Evolutionary conservation across 2,888 invertebrate genomes (phyloP).

Genomic region (Stenoptilia bipunctidactyla): DNA sequence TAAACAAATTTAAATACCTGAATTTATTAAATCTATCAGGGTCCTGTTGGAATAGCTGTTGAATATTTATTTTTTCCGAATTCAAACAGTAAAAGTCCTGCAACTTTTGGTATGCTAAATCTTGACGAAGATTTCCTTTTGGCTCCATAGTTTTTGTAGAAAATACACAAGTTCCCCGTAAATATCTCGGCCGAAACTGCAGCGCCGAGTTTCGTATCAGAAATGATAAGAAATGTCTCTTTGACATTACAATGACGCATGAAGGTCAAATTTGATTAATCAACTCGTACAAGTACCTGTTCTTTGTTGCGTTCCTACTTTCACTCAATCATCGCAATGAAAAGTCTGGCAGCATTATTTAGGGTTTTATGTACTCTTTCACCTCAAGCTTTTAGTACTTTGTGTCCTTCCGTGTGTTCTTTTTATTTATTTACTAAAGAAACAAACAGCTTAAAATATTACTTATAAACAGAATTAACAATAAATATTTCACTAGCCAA

Average conservation of each 20-base stretch:
- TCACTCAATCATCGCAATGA: too few species aligned
- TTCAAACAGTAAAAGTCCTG: conserved; percentile 80
- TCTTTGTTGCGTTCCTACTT: too few species aligned
- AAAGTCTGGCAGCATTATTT: too few species aligned
- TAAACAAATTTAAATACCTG: conserved; percentile 74
- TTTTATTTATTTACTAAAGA: too few species aligned
- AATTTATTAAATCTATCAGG: conserved; percentile 87
- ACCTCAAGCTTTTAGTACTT: too few species aligned
- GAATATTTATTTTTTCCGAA: conserved; percentile 83
- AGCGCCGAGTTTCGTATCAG: too few species aligned
- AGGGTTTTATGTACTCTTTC: too few species aligned
- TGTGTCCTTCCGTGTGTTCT: too few species aligned
- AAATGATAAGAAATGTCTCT: conserved; percentile 50
- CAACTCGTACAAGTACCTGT: too few species aligned
- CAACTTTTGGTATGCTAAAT: conserved; percentile 81
- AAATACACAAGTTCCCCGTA: conserved; percentile 24
- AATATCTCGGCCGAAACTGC: conserved; percentile 26
- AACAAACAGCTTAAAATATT: too few species aligned
- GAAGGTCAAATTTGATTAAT: conserved; percentile 43
- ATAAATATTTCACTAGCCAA: too few species aligned
- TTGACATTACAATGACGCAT: conserved; percentile 63
- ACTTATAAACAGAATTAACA: too few species aligned
- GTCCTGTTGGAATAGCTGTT: conserved; percentile 85
- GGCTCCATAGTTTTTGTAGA: conserved; percentile 47
- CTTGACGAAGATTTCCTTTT: conserved; percentile 57